Evolutionary conservation across 2,797 vertebrate species (phyloP).

Genomic region (Microhierax caerulescens): DNA sequence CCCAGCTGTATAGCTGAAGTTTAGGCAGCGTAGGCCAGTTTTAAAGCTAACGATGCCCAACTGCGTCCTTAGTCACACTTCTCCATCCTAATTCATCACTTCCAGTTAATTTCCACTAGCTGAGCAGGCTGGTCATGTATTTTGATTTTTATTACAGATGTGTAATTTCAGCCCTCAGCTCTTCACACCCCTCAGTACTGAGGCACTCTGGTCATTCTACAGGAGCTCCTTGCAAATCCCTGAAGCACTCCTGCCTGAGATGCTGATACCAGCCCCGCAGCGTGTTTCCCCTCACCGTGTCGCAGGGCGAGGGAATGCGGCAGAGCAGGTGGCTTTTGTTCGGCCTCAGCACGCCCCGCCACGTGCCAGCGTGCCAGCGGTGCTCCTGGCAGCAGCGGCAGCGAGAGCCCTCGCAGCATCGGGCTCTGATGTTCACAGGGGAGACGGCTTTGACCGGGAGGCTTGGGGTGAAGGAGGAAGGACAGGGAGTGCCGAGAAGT

Average conservation of each 20-base stretch:
- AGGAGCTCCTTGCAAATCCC: background rate
- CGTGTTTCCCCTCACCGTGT: fast-evolving
- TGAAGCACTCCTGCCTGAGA: background rate
- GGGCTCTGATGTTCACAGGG: fast-evolving
- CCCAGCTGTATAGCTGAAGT: background rate
- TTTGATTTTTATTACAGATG: background rate
- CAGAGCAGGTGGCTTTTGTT: background rate
- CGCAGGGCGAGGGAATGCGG: fast-evolving
- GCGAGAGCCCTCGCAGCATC: fast-evolving
- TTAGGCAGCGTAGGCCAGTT: background rate
- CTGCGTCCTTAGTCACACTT: background rate
- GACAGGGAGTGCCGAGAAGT: background rate
- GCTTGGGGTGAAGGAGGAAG: background rate
- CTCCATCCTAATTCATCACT: background rate
- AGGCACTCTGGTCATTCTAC: background rate
- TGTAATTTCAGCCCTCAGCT: background rate
- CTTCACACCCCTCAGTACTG: background rate
- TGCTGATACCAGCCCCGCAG: fast-evolving
- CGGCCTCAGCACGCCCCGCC: background rate
- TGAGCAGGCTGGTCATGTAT: background rate
- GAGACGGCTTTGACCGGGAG: fast-evolving
- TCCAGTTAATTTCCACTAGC: background rate
- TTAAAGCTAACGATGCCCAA: background rate
- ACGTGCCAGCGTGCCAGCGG: background rate
- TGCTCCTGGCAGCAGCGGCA: background rate